A percentile compares a stretch with the other conserved stretches of the same genome.
Conservation (phyloP, 2,888 invertebrate genomes). For the Cryptocheilus praepositus region DNA sequence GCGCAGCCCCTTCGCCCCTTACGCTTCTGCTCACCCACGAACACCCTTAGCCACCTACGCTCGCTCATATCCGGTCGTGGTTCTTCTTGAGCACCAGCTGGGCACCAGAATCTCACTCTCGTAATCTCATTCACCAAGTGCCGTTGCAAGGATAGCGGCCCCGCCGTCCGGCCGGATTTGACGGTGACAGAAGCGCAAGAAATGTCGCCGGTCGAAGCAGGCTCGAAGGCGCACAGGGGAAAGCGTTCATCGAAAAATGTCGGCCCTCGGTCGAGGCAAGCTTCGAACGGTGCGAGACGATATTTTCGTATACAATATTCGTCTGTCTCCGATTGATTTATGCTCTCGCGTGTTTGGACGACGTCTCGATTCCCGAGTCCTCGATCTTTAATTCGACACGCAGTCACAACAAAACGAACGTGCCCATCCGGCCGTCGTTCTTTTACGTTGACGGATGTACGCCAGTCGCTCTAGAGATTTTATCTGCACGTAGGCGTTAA, state of each 20-base stretch:
- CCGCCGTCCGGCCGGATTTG: conserved; percentile 14
- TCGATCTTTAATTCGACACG: conserved; percentile 1
- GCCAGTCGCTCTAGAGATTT: conserved; percentile 27
- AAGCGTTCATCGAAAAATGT: no score
- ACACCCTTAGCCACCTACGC: conserved; percentile 5
- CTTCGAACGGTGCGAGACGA: no score
- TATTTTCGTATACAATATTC: no score
- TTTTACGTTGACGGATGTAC: conserved; percentile 38
- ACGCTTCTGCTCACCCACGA: no score
- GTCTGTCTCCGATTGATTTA: no score
- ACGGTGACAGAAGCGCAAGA: conserved; percentile 3
- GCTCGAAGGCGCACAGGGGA: not conserved
- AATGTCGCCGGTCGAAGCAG: not conserved
- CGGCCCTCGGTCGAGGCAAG: no score
- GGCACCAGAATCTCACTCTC: conserved; percentile 24
- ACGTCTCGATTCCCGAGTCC: not conserved
- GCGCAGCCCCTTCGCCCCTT: conserved; percentile 6
- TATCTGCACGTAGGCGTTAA: conserved; percentile 40
- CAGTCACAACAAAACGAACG: conserved; percentile 1
- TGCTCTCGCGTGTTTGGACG: no score
- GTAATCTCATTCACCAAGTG: conserved; percentile 36
- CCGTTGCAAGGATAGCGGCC: conserved; percentile 10
- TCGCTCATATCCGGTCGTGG: conserved; percentile 31
- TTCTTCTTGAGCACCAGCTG: conserved; percentile 37
- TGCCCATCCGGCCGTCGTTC: conserved; percentile 37